Evolutionary conservation across 2,888 invertebrate species (phyloP), one percentile per base, ranked within the genome.

Genomic region (Ellobium chinense): DNA sequence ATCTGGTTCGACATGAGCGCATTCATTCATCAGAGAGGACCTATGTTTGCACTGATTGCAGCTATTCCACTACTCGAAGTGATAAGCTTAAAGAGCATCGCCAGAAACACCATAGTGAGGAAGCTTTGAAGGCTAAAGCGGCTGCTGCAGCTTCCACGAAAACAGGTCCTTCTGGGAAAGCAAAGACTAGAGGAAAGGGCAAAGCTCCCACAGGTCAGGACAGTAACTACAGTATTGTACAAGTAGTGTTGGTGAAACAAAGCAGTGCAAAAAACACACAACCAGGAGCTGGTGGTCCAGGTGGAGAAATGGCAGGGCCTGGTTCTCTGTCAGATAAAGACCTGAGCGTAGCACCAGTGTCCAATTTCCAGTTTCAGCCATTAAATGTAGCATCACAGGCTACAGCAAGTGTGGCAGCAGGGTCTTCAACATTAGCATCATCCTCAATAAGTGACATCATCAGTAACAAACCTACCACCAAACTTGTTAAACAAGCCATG

Each of bases 21-120:
- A 95, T 95, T 74, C 96, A 96, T 91, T 91, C 95, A 63, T 94
- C 94, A 84, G 95, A 95, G 82, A 95, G 95, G 86, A 95, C 95
- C 0, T 95, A 95, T 91, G 95, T 95, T 77, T 95, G 95, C 89
- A 93, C 94, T 21, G 93, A 94, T 83, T 95, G 95, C 91, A 95
- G 95, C 84, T 95, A 95, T 89, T 94, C 95, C 1, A 95, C 95
- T 81, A 94, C 95, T 0, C 92, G 95, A 72, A 91, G 95, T 29
- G 95, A 95, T 91, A 95, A 95, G 90, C 90, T 95, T 36, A 95
- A 95, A 88, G 95, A 94, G 81, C 94, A 94, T 85, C 89, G 93
- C 2, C 84, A 90, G 65, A 94, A 93, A 83, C 94, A 94, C 85
- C 94, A 94, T 85, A 92, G 90, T 27, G 88, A 88, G 29, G 89